Conservation (phyloP, 1,140 invertebrate genomes). For the Bombus waltoni region DNA sequence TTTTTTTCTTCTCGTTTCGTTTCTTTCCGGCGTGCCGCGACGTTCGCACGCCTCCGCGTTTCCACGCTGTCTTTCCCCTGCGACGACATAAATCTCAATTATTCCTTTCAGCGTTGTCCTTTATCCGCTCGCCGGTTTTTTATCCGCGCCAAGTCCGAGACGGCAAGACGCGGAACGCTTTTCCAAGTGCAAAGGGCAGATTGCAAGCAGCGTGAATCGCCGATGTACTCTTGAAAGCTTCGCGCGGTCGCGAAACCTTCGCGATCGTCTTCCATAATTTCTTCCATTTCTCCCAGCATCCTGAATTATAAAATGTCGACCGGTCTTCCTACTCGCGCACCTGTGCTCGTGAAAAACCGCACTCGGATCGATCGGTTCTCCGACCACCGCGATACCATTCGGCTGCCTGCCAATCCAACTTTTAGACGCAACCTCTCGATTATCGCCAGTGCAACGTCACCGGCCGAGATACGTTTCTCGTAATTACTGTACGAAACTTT, state of each 20-base stretch:
- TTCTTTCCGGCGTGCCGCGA: neutral
- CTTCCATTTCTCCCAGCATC: slow-evolving; percentile 45
- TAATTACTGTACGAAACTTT: neutral
- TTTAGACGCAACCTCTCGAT: slow-evolving; percentile 1
- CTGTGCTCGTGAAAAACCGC: slow-evolving; percentile 48
- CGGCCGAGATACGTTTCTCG: neutral
- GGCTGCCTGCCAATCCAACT: neutral
- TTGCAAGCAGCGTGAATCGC: slow-evolving; percentile 31
- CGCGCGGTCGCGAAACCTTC: neutral
- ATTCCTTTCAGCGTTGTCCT: neutral
- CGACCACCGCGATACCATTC: neutral
- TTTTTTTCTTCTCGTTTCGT: neutral
- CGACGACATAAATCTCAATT: slow-evolving; percentile 20
- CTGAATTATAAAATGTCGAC: slow-evolving; percentile 64
- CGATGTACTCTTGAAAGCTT: slow-evolving; percentile 44
- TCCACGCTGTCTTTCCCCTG: neutral
- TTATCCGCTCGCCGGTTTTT: neutral
- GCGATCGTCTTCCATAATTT: slow-evolving; percentile 58
- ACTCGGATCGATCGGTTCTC: slow-evolving; percentile 47
- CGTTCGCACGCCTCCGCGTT: neutral
- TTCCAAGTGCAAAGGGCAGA: neutral
- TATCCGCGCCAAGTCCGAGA: neutral
- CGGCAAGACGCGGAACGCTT: neutral
- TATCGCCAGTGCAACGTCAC: neutral
- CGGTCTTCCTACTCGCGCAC: slow-evolving; percentile 28